Evolutionary conservation across 2,888 invertebrate genomes (phyloP).

Genomic region (Trissoscelio sp.): DNA sequence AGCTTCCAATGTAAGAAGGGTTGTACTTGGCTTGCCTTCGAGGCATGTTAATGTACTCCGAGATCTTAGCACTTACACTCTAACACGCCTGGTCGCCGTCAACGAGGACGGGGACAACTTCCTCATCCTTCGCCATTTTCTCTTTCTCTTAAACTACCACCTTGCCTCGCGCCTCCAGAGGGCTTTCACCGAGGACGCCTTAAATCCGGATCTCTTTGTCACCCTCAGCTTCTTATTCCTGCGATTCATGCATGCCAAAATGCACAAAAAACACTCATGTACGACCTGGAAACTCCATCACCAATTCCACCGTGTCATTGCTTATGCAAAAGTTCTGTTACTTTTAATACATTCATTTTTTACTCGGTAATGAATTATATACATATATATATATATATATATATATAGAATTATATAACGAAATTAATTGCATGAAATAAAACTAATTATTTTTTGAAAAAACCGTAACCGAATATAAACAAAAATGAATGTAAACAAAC

Average conservation of each 20-base stretch:
- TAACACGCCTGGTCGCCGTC: conserved; percentile 78
- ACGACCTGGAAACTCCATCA: conserved; percentile 15
- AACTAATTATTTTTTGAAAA: too few relatives aligned
- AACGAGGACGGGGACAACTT: conserved; percentile 64
- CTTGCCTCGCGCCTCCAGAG: conserved; percentile 78
- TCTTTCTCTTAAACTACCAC: conserved; percentile 82
- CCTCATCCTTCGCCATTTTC: conserved; percentile 76
- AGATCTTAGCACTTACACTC: conserved; percentile 84
- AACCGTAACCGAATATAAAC: too few relatives aligned
- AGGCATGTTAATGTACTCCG: conserved; percentile 84
- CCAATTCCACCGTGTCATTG: conserved; percentile 9
- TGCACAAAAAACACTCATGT: conserved; percentile 38
- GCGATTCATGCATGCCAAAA: conserved; percentile 61
- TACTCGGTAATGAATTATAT: too few relatives aligned
- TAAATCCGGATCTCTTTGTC: conserved; percentile 82
- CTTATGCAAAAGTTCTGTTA: not conserved
- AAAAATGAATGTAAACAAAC: too few relatives aligned
- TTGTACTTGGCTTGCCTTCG: conserved; percentile 82
- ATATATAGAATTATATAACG: too few relatives aligned
- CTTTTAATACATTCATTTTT: too few relatives aligned
- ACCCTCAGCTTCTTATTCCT: conserved; percentile 65
- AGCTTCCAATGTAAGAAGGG: conserved; percentile 83
- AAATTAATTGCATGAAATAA: too few relatives aligned
- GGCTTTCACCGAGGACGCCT: conserved; percentile 83
- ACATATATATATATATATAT: too few relatives aligned